These are phyloP conservation scores for Stenoptilia bipunctidactyla DNA, from an alignment of 2,888 invertebrate species.

Conservation along the genomic window DNA sequence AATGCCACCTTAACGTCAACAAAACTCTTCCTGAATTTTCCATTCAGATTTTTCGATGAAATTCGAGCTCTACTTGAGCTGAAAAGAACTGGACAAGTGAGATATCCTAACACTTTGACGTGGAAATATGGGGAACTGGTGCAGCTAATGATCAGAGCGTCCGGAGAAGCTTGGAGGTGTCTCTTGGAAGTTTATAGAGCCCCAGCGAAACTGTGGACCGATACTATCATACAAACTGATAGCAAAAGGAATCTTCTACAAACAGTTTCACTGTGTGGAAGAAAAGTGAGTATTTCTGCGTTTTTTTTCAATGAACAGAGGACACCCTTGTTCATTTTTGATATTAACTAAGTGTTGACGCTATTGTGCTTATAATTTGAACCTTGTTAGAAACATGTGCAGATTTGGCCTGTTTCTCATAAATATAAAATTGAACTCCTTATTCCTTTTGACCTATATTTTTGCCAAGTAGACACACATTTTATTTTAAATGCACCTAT, in stretches of 20 bases:
- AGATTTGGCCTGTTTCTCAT: no score
- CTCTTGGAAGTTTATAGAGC: constrained; percentile 42
- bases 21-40: constrained; percentile 32
- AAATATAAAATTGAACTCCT: no score
- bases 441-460: no score
- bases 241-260: constrained; percentile 70
- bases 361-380: no score
- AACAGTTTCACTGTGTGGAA: constrained; percentile 76
- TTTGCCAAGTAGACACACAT: no score
- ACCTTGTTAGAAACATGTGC: no score
- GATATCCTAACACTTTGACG: constrained; percentile 38
- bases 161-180: constrained; percentile 38
- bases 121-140: constrained; percentile 57
- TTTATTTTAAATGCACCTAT: no score
- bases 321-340: no score
- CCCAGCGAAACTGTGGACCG: constrained; percentile 56
- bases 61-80: constrained; percentile 41
- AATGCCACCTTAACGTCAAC: constrained; percentile 25
- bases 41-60: constrained; percentile 39
- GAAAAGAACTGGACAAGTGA: constrained; percentile 36
- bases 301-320: neutral
- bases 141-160: constrained; percentile 42
- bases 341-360: no score
- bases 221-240: constrained; percentile 69
- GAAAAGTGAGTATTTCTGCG: constrained; percentile 57